phyloP scores from a whole-genome alignment of 2,113 vertebrate species.

The Ursus arctos region DNA sequence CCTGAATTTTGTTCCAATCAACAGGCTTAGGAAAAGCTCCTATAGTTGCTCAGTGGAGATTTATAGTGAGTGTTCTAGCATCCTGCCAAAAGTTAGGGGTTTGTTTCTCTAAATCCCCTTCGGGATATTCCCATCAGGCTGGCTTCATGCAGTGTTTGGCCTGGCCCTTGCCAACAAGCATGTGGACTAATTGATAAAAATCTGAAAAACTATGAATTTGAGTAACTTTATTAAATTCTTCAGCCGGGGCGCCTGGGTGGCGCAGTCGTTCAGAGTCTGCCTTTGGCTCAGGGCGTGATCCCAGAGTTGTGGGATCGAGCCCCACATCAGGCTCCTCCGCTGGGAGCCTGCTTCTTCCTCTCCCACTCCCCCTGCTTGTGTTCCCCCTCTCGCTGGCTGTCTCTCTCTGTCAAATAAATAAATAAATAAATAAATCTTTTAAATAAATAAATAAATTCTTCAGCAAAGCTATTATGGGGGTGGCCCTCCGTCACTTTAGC shows the following conservation, averaged over 20 bases:
- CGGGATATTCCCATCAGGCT: not conserved
- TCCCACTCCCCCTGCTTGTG: too few species aligned
- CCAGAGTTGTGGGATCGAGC: too few species aligned
- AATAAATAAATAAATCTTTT: too few species aligned
- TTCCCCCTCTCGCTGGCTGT: too few species aligned
- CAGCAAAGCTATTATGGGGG: not conserved
- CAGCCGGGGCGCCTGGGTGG: not conserved
- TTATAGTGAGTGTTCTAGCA: not conserved
- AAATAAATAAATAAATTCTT: not conserved
- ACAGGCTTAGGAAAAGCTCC: not conserved
- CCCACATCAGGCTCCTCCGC: too few species aligned
- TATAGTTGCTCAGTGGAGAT: not conserved
- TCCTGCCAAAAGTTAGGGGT: not conserved
- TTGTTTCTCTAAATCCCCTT: not conserved
- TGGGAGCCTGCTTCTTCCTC: too few species aligned
- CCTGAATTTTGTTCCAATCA: not conserved
- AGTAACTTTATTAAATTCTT: not conserved
- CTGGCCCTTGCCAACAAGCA: not conserved
- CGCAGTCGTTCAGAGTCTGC: too few species aligned
- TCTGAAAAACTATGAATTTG: not conserved
- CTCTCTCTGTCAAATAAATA: too few species aligned
- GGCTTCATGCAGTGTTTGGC: not conserved
- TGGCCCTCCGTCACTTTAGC: not conserved
- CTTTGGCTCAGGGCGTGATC: too few species aligned
- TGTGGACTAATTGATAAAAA: not conserved